Evolutionary conservation across 2,888 invertebrate genomes (phyloP).

Genomic region (Zygogramma bicolorata): DNA sequence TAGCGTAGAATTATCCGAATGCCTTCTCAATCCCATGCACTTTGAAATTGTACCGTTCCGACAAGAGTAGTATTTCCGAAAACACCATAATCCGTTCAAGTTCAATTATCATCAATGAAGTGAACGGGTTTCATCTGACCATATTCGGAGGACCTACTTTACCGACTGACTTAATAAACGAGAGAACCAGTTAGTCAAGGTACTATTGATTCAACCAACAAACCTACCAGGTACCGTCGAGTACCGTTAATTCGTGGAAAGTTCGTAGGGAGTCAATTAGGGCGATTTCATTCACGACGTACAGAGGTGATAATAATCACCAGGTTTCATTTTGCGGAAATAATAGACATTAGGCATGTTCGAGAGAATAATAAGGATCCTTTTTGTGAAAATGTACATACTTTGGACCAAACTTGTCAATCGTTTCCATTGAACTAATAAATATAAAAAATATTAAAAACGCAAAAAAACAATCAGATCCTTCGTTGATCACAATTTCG

Average conservation of each 20-base stretch:
- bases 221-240: constrained; percentile 16
- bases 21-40: neutral
- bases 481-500: too few species aligned
- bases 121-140: constrained; percentile 24
- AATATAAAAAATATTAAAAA: too few species aligned
- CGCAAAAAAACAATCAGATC: too few species aligned
- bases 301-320: neutral
- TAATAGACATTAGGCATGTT: neutral
- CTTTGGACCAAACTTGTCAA: too few species aligned
- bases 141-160: constrained; percentile 37
- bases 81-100: neutral
- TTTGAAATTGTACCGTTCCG: neutral
- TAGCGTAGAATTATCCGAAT: too few species aligned
- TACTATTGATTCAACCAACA: constrained; percentile 13
- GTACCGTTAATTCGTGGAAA: constrained; percentile 32
- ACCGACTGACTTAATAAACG: constrained; percentile 39
- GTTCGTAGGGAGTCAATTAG: constrained; percentile 30
- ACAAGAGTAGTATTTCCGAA: neutral
- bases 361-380: too few species aligned
- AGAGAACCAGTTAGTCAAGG: constrained; percentile 35
- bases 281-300: neutral
- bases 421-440: too few species aligned
- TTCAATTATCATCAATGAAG: constrained; percentile 29
- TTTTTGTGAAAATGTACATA: too few species aligned
- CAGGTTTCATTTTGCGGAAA: neutral